phyloP scores from a whole-genome alignment of 2,888 invertebrate species.

The Lordiphosa andalusiaca region DNA sequence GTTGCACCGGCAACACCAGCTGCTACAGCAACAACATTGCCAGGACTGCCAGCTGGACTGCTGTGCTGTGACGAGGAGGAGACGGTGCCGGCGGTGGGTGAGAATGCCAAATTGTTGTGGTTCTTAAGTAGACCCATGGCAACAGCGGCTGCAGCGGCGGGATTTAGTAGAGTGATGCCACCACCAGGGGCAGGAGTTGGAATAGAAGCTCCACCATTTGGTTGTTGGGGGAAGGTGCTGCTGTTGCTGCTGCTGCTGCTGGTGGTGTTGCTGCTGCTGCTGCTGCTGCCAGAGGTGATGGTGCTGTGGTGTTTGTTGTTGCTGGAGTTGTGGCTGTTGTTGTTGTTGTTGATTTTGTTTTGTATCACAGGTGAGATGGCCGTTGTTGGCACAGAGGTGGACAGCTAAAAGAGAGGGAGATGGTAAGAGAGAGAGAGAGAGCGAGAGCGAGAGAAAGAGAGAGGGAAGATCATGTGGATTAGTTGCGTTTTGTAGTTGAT shows the following conservation, averaged over 20 bases:
- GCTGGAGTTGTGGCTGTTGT: conserved; percentile 29
- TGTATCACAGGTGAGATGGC: conserved; percentile 80
- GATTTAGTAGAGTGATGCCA: no score
- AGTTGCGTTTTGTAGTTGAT: neutral
- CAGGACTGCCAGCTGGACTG: conserved; percentile 62
- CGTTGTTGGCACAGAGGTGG: conserved; percentile 75
- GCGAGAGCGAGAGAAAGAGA: no score
- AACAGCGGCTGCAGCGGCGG: conserved; percentile 16
- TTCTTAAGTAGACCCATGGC: conserved; percentile 35
- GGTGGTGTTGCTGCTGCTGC: conserved; percentile 4
- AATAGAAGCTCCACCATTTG: neutral
- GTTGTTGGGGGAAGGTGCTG: conserved; percentile 1
- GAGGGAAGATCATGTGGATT: neutral
- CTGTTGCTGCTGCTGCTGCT: neutral
- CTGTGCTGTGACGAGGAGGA: conserved; percentile 36
- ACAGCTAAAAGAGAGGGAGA: conserved; percentile 55
- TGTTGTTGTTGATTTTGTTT: conserved; percentile 55
- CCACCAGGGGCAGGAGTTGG: neutral
- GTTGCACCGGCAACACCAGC: conserved; percentile 45
- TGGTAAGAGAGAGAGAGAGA: no score
- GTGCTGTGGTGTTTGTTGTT: conserved; percentile 22
- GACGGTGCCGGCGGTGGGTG: conserved; percentile 25
- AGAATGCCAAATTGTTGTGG: conserved; percentile 24
- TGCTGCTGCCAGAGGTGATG: conserved; percentile 19
- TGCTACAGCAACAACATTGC: conserved; percentile 5